phyloP scores from a whole-genome alignment of 1,140 invertebrate species.

The Globodera rostochiensis region DNA sequence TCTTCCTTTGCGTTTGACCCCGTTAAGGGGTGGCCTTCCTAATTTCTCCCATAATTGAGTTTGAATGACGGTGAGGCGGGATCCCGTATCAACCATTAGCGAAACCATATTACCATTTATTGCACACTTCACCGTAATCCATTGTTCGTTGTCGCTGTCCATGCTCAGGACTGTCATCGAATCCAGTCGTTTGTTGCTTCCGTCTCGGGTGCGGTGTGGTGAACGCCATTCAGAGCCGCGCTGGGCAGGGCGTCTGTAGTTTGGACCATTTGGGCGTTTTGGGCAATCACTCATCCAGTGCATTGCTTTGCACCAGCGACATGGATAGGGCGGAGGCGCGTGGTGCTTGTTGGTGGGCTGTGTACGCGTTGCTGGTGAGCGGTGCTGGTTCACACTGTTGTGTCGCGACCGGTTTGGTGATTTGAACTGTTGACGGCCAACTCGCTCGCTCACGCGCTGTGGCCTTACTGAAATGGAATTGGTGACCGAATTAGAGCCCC shows the following conservation, averaged over 20 bases:
- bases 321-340: background rate
- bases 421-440: background rate
- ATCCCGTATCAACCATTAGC: background rate
- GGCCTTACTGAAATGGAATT: slow-evolving; percentile 1
- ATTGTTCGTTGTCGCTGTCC: background rate
- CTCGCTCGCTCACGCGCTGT: background rate
- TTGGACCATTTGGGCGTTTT: background rate
- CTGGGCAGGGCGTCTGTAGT: background rate
- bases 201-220: background rate
- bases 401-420: background rate
- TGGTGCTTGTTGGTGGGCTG: background rate
- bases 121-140: background rate
- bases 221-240: background rate
- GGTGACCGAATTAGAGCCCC: background rate
- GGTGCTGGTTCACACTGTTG: background rate
- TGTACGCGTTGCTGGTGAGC: background rate
- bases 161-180: background rate
- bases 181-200: background rate
- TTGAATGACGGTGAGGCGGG: background rate
- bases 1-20: too few species aligned
- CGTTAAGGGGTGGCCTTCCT: too few species aligned
- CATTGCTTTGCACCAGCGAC: background rate
- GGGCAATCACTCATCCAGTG: background rate
- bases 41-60: too few species aligned
- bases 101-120: background rate